phyloP scores from a whole-genome alignment of 2,113 vertebrate species.

The Alligator mississippiensis region DNA sequence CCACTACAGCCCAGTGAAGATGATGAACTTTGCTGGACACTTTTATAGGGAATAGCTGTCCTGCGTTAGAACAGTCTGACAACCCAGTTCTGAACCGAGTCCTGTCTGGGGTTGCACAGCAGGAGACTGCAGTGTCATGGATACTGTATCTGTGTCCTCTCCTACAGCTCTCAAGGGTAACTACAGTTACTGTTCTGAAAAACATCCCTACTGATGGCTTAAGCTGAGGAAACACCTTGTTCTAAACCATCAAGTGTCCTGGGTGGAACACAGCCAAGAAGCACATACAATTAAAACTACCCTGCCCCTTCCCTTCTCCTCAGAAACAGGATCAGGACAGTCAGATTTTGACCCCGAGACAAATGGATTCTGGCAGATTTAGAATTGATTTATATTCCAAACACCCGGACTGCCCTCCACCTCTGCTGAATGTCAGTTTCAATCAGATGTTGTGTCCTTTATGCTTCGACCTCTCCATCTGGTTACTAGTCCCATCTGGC shows the following conservation, averaged over 20 bases:
- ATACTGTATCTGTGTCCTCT: background rate
- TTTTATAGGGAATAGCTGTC: too few relatives aligned
- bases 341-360: background rate
- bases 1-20: background rate
- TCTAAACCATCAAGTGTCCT: background rate
- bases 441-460: fast-evolving
- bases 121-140: background rate
- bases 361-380: background rate
- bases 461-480: background rate
- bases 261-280: conserved; percentile 11
- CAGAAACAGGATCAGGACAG: background rate
- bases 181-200: background rate
- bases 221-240: conserved; percentile 60
- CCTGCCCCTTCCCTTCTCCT: background rate
- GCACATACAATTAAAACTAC: background rate
- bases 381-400: fast-evolving
- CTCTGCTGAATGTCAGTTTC: background rate
- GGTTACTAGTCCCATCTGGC: background rate
- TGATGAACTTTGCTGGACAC: too few relatives aligned
- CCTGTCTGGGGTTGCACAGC: background rate
- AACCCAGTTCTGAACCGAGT: too few relatives aligned
- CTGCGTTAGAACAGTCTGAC: too few relatives aligned
- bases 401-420: background rate
- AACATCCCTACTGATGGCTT: background rate
- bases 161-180: background rate